These are phyloP conservation scores for Cephalopachus bancanus DNA, from an alignment of 2,797 vertebrate species.

Conservation along the genomic window DNA sequence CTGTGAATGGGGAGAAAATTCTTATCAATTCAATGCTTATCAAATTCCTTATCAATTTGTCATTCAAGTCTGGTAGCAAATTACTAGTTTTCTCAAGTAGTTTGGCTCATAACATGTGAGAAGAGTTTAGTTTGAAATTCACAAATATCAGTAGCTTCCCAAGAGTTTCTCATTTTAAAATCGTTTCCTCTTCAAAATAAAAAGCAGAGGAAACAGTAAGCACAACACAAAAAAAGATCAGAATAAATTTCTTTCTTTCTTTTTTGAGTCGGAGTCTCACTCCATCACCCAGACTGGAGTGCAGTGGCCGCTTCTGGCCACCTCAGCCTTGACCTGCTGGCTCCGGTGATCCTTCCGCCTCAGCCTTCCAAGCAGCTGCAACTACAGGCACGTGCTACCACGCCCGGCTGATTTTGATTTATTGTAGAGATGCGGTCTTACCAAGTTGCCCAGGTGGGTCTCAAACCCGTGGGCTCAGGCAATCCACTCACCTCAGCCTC, in stretches of 20 bases:
- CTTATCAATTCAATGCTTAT: neutral
- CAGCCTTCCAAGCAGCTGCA: no score
- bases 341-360: no score
- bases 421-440: no score
- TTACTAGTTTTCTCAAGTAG: slow-evolving; percentile 71
- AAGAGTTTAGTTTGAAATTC: slow-evolving; percentile 72
- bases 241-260: neutral
- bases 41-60: slow-evolving; percentile 33
- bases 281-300: no score
- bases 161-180: slow-evolving; percentile 70
- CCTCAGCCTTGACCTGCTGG: no score
- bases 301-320: no score
- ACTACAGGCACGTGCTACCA: no score
- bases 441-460: no score
- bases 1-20: neutral
- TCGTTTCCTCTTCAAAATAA: neutral
- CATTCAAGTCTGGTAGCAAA: slow-evolving; percentile 39
- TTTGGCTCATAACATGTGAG: slow-evolving; percentile 66
- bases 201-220: neutral
- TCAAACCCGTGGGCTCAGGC: no score
- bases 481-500: no score
- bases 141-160: slow-evolving; percentile 54
- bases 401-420: no score
- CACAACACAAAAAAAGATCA: neutral
- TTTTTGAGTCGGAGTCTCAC: no score